Base-by-base conservation (phyloP, 2,113 vertebrate genomes). In the Oreotragus oreotragus region DNA sequence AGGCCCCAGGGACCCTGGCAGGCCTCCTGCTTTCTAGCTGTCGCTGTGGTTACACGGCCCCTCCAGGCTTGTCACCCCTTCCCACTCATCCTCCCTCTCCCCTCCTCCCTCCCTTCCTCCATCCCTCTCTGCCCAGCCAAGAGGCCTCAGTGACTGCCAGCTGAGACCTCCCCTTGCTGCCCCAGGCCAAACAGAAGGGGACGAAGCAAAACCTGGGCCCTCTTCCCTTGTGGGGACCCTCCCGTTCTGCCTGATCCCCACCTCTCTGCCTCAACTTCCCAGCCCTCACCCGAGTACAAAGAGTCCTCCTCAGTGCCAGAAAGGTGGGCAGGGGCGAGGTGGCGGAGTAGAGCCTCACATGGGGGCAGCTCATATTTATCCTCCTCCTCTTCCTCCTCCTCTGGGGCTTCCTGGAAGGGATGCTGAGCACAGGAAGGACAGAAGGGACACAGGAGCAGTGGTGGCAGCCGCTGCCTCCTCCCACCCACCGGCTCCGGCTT, bases 381-480 rank as follows among this genome's bases (percentile, higher is more conserved):
- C 45, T 86, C 97, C 25, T 84, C 95, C 47, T 43, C 84, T 9
- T 95, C 53, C 49, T 94, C 79, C 39, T 60, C 89, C 70, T 92
- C 76, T 45, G 43, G 80, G 49, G 57, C 83, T 53, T 95, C 84
- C 51, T 21, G 43, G 90, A 95, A 83, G 51, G n/a, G 21, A 39
- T 70, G 57, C 89, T 94, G 88, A 88, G 36, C 3, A 28, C 16
- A 39, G 84, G 43, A 45, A n/a, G 49, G 3, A 30, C 21, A 19
- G 86, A 79, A 2, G 99, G 99, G 3, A 98, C 98, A 97, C 3
- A 99, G 98, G 19, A 99, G 11, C 99, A 4, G 99, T 0, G 98
- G 98, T 15, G 98, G 98, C 19, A 73, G 36, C 12, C 0, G 0
- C 64, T 27, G 28, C 58, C 51, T 45, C 30, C 13, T 55, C 30